phyloP scores from a whole-genome alignment of 2,888 invertebrate species.

The Apamea epomidion region DNA sequence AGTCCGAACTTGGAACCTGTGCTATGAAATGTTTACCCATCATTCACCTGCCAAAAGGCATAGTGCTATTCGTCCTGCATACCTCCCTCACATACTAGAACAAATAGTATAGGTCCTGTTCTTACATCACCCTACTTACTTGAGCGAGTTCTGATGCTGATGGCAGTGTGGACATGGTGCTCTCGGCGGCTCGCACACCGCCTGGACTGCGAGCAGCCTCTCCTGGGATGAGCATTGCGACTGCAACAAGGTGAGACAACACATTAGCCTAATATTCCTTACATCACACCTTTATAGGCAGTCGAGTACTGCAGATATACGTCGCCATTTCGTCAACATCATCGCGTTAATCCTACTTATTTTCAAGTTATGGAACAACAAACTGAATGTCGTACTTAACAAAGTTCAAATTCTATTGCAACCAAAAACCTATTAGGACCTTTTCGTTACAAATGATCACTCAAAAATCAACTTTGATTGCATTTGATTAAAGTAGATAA shows the following conservation, averaged over 20 bases:
- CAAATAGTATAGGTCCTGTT: no score
- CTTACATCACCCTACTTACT: slow-evolving; percentile 72
- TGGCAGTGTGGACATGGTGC: slow-evolving; percentile 88
- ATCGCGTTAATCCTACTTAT: not conserved
- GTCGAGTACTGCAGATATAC: not conserved
- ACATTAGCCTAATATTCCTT: slow-evolving; percentile 9
- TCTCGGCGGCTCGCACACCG: slow-evolving; percentile 83
- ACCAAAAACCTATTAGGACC: no score
- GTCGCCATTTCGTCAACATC: not conserved
- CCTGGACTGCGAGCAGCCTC: slow-evolving; percentile 93
- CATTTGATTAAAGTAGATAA: no score
- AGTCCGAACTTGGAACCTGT: no score
- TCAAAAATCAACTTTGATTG: no score
- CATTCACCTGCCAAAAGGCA: no score
- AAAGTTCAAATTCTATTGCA: no score
- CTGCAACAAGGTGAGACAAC: slow-evolving; percentile 90
- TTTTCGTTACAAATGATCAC: no score
- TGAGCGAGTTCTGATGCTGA: slow-evolving; percentile 87
- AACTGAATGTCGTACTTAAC: no score
- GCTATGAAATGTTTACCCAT: no score
- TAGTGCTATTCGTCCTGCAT: no score
- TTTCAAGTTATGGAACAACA: no score
- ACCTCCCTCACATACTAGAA: not conserved
- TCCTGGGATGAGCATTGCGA: slow-evolving; percentile 99
- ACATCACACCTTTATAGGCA: not conserved